phyloP scores from a whole-genome alignment of 2,888 invertebrate species.

The Drosophila putrida region DNA sequence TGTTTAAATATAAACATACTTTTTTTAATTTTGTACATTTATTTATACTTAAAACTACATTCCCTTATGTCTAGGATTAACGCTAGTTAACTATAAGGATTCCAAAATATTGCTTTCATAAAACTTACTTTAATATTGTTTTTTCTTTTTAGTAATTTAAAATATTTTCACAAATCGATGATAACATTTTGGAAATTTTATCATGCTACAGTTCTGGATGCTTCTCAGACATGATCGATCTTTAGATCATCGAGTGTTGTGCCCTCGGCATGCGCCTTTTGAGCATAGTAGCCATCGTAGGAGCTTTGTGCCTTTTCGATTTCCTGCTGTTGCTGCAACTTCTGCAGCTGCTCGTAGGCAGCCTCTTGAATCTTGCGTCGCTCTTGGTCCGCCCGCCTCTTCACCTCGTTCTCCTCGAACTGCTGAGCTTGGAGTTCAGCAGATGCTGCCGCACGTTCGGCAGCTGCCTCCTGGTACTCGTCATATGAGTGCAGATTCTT shows the following conservation, averaged over 20 bases:
- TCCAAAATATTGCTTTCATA: slow-evolving; percentile 50
- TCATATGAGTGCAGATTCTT: slow-evolving; percentile 70
- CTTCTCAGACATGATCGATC: slow-evolving; percentile 65
- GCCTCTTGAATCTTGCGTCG: slow-evolving; percentile 79
- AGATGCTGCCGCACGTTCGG: slow-evolving; percentile 76
- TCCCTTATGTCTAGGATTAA: slow-evolving; percentile 21
- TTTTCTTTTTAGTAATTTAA: neutral
- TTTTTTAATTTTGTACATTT: slow-evolving; percentile 1
- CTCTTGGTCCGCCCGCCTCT: slow-evolving; percentile 74
- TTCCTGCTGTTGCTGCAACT: slow-evolving; percentile 72
- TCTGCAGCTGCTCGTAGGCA: slow-evolving; percentile 75
- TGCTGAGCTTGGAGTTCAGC: slow-evolving; percentile 81
- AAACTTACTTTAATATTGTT: slow-evolving; percentile 13
- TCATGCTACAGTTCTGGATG: neutral
- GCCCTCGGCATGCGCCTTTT: slow-evolving; percentile 67
- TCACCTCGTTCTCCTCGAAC: slow-evolving; percentile 77
- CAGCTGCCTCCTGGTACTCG: slow-evolving; percentile 76
- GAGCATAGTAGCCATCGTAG: slow-evolving; percentile 75
- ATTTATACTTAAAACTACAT: slow-evolving; percentile 15
- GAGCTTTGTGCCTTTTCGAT: slow-evolving; percentile 74
- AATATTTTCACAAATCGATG: neutral
- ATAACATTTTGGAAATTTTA: slow-evolving; percentile 51
- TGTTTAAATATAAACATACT: no score
- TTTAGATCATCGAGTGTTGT: slow-evolving; percentile 60
- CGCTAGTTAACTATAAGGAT: slow-evolving; percentile 29